A percentile compares a stretch with the other conserved stretches of the same genome.
phyloP scores from a whole-genome alignment of 1,140 invertebrate genomes.

The Bombus picipes region DNA sequence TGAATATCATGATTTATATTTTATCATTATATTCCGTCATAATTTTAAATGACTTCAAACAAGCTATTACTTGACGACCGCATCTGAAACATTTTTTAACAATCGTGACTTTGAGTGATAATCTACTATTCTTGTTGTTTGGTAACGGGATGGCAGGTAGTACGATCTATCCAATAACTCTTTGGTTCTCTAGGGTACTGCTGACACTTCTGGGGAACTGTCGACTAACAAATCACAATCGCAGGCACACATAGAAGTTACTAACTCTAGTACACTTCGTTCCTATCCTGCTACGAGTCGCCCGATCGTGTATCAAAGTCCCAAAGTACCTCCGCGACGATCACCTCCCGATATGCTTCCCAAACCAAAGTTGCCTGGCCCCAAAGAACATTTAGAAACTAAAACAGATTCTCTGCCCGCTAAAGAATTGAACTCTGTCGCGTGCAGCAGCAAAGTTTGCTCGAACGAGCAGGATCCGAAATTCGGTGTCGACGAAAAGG shows the following conservation, averaged over 20 bases:
- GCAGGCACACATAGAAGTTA: conserved; percentile 70
- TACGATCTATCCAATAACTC: conserved; percentile 60
- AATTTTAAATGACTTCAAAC: not conserved
- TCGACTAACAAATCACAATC: conserved; percentile 77
- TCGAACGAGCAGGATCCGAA: conserved; percentile 32
- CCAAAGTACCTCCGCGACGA: conserved; percentile 74
- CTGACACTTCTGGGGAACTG: conserved; percentile 77
- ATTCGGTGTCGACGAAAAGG: conserved; percentile 17
- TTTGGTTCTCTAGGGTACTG: conserved; percentile 80
- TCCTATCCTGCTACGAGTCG: conserved; percentile 61
- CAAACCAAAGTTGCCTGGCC: conserved; percentile 49
- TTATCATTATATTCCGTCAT: too few relatives aligned
- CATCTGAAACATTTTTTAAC: not conserved
- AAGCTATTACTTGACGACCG: not conserved
- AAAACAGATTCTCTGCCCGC: conserved; percentile 46
- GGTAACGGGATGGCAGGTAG: conserved; percentile 56
- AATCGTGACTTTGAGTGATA: not conserved
- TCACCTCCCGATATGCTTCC: conserved; percentile 67
- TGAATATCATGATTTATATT: too few relatives aligned
- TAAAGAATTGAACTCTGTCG: conserved; percentile 40
- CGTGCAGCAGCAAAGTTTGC: conserved; percentile 10
- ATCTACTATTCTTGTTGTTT: conserved; percentile 35
- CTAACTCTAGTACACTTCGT: conserved; percentile 73
- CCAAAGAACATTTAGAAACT: conserved; percentile 40
- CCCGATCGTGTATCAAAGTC: conserved; percentile 77